phyloP scores from a whole-genome alignment of 2,888 invertebrate genomes.

The Pomacea canaliculata region DNA sequence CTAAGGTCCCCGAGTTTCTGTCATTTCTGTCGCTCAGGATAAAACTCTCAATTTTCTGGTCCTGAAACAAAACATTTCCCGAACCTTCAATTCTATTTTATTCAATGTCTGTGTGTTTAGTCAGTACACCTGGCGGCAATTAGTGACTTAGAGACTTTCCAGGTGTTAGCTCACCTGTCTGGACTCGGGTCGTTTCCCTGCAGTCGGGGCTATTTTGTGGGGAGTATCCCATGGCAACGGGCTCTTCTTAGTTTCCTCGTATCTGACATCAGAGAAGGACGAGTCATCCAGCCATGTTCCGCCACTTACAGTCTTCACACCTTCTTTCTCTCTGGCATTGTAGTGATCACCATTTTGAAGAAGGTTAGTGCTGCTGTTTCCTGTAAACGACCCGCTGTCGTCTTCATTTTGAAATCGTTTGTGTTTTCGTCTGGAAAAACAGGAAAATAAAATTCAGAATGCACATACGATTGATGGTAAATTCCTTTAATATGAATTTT shows the following conservation, averaged over 20 bases:
- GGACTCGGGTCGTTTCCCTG: neutral
- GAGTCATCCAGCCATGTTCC: conserved; percentile 5
- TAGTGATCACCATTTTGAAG: conserved; percentile 15
- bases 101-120: too few relatives aligned
- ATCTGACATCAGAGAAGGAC: conserved; percentile 7
- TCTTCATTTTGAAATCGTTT: conserved; percentile 32
- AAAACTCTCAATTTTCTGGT: too few relatives aligned
- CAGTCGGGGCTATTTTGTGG: neutral
- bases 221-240: conserved; percentile 19
- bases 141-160: too few relatives aligned
- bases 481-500: too few relatives aligned
- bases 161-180: too few relatives aligned
- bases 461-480: too few relatives aligned
- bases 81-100: too few relatives aligned
- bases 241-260: conserved; percentile 14
- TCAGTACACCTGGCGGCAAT: too few relatives aligned
- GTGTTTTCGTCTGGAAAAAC: conserved; percentile 25
- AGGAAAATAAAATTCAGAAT: neutral
- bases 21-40: too few relatives aligned
- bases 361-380: conserved; percentile 29
- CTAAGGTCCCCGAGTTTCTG: too few relatives aligned
- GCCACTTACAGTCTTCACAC: conserved; percentile 10
- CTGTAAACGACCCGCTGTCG: conserved; percentile 17
- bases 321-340: neutral
- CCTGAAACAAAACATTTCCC: too few relatives aligned